Conservation (phyloP, 2,113 vertebrate species). For the Tonatia bakeri region DNA sequence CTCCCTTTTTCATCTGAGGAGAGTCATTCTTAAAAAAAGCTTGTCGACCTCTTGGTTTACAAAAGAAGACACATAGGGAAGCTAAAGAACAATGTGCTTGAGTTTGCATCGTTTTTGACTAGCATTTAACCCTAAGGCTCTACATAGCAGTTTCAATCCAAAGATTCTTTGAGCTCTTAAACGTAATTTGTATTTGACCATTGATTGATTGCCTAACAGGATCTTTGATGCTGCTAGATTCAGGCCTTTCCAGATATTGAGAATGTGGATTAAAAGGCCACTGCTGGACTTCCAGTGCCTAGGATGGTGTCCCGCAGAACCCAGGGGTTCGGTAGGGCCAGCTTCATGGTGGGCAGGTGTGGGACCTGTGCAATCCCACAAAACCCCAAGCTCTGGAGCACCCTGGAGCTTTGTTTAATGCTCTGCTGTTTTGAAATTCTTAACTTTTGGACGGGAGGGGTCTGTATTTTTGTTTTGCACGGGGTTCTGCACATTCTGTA, state of each 20-base stretch:
- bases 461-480: background rate
- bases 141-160: background rate
- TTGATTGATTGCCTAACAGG: background rate
- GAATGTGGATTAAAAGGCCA: background rate
- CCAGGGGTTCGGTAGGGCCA: background rate
- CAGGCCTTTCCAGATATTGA: background rate
- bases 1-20: background rate
- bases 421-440: background rate
- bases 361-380: background rate
- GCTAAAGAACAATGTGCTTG: background rate
- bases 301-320: background rate
- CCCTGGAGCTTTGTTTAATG: background rate
- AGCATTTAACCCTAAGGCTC: background rate
- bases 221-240: background rate
- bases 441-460: background rate
- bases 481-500: background rate
- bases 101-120: slow-evolving; percentile 5
- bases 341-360: rapidly evolving
- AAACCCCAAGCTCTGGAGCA: background rate
- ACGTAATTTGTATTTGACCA: background rate
- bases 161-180: background rate
- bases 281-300: background rate
- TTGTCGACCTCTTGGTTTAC: background rate
- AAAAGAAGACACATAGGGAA: background rate
- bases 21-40: background rate